phyloP scores from a whole-genome alignment of 2,888 invertebrate species.

The Callinectes sapidus region DNA sequence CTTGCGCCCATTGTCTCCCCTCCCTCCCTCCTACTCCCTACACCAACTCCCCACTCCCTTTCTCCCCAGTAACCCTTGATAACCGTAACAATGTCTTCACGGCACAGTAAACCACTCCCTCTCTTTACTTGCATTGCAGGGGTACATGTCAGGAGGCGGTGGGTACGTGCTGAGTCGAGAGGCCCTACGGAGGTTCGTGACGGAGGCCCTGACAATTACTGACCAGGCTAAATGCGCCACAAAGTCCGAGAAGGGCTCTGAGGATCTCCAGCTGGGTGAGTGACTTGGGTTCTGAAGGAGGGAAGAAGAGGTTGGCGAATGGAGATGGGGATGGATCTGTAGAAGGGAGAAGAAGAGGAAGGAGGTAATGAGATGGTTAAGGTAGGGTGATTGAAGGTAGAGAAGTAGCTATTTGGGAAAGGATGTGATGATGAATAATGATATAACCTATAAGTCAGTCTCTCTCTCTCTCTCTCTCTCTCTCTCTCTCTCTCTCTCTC shows the following conservation, averaged over 20 bases:
- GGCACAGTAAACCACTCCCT: background rate
- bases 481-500: too few relatives aligned
- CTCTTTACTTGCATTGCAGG: constrained; percentile 75
- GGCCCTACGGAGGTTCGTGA: constrained; percentile 87
- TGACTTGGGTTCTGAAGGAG: background rate
- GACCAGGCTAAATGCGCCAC: constrained; percentile 52
- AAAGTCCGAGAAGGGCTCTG: constrained; percentile 44
- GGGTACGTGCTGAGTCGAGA: constrained; percentile 92
- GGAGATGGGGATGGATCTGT: background rate
- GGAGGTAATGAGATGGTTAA: too few relatives aligned
- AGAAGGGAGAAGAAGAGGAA: background rate
- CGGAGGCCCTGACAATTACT: constrained; percentile 77
- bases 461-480: too few relatives aligned
- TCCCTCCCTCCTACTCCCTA: background rate
- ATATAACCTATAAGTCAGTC: too few relatives aligned
- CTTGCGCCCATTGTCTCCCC: background rate
- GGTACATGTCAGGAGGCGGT: constrained; percentile 94
- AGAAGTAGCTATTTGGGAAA: background rate
- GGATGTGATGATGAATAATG: background rate
- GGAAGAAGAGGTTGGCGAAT: too few relatives aligned
- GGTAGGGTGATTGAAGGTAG: background rate
- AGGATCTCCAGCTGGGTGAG: constrained; percentile 63
- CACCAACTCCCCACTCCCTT: background rate
- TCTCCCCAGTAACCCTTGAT: background rate
- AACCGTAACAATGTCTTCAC: background rate